These are phyloP conservation scores for Uromys caudimaculatus DNA, from an alignment of 2,797 vertebrate species.

Conservation along the genomic window DNA sequence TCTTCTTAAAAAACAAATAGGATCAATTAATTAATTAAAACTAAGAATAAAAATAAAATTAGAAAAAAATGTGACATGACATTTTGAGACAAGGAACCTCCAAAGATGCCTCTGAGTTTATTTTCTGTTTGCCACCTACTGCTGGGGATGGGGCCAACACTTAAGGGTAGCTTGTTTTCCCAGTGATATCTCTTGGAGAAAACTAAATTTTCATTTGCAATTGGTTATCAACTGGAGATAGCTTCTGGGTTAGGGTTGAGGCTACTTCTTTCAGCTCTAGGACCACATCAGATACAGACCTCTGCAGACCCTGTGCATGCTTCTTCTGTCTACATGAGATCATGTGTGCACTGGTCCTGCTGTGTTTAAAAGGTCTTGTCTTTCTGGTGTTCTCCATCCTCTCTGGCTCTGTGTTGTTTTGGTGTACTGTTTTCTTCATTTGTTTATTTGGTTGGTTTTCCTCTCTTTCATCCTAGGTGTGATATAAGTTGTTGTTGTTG, in stretches of 20 bases:
- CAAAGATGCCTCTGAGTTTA: not conserved
- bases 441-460: not conserved
- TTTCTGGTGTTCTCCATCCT: not conserved
- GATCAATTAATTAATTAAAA: not conserved
- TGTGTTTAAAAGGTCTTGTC: not conserved
- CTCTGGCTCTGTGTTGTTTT: not conserved
- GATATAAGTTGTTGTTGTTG: not conserved
- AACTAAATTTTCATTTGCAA: not conserved
- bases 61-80: not conserved
- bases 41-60: no score
- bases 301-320: not conserved
- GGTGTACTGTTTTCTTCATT: not conserved
- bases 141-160: not conserved
- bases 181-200: no score
- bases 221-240: not conserved
- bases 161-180: not conserved
- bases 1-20: not conserved
- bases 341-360: not conserved
- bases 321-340: not conserved
- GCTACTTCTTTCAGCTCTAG: not conserved
- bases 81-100: not conserved
- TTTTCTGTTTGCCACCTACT: not conserved
- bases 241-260: not conserved
- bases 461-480: not conserved
- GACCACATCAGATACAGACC: not conserved